Base-by-base conservation (phyloP, 2,113 vertebrate species). In the Cynoglossus semilaevis region DNA sequence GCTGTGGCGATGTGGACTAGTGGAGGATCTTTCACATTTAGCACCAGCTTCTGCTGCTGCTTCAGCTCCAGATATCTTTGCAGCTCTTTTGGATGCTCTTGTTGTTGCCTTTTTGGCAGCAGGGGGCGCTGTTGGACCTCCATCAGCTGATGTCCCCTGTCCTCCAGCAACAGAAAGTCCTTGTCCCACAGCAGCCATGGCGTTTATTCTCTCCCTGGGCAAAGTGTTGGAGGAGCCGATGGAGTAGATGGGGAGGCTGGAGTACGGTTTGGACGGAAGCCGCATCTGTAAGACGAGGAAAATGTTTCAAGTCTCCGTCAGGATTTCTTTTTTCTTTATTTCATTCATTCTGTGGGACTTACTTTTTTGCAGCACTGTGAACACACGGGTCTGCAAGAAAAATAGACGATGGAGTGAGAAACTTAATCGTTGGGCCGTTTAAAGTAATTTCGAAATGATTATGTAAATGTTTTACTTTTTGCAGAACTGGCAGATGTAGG, bases 281-380 rank as follows among this genome's bases (percentile, higher is more conserved):
- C 94, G 91, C 94, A 99, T 99, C 97, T 99, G 77, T 81, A 8
- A 66, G 17, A 67, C 82, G 42, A 49, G 37, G 71, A 61, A 58
- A 29, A 29, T 2, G 22, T 29, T 29, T 29, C 2, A 2, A 29
- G 2, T 29, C 6, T 29, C 6, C 22, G 6, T 4, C 22, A 29
- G 6, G 22, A 29, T 29, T 4, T 2, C 2, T 29, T 4, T 29
- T 29, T 29, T 29, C 22, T 29, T 29, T 29, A 29, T 29, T 29
- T 29, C 6, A 4, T 29, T 29, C 22, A 41, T 51, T 29, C 10
- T 34, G 10, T 11, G 0, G 9, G 22, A 84, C 91, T 82, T 88
- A 98, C 96, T 89, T 99, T 99, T 91, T 95, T 98, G 88, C 97
- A 99, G 81, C 97, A 99, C 86, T 99, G 96, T 50, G 97, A 93